Evolutionary conservation across 1,140 invertebrate species (phyloP), one percentile per base, ranked within the genome.

Genomic region (Ips typographus): DNA sequence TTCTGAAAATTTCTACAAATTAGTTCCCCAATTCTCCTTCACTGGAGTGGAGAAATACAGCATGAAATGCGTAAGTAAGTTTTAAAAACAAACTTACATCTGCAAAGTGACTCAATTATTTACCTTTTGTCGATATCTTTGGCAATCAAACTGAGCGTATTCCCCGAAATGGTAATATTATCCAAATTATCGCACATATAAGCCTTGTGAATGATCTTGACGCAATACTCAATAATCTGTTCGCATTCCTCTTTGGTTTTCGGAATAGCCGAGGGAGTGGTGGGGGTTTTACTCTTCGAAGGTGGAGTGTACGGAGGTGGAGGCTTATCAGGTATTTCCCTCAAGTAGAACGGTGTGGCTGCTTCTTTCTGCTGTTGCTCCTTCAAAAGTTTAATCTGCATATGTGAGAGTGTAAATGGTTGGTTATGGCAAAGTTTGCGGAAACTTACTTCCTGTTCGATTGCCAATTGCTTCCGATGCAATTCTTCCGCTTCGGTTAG

Each of bases 271-370:
- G 69, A 70, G 22, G 77, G 22, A 76, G 72, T 8, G 78, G 79
- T 40, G 73, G 75, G 7, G 76, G 79, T 37, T 80, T 77, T 6
- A 22, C 59, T 39, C 64, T 60, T 68, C 1, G 74, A 80, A 1
- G 85, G 87, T 22, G 85, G 89, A 4, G 85, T 88, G 71, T 91
- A 91, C 0, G 89, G 89, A 0, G 89, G 89, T 4, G 89, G 89
- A 5, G 89, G 88, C 76, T 91, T 90, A 71, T 88, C 87, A n/a
- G 88, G 88, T 65, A 90, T 89, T 77, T 88, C 86, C 43, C 87
- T 78, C 6, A 89, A 81, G 65, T 85, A 88, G 47, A 82, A 74
- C 64, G 83, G 86, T 1, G 85, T 84, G 38, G 84, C 80, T 70
- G 86, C 82, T 70, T 86, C 82, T 70, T 82, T 79, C 60, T 83